A percentile compares a stretch with the other conserved stretches of the same genome.
Evolutionary conservation across 2,113 vertebrate genomes (phyloP).

Genomic region (Misgurnus anguillicaudatus): DNA sequence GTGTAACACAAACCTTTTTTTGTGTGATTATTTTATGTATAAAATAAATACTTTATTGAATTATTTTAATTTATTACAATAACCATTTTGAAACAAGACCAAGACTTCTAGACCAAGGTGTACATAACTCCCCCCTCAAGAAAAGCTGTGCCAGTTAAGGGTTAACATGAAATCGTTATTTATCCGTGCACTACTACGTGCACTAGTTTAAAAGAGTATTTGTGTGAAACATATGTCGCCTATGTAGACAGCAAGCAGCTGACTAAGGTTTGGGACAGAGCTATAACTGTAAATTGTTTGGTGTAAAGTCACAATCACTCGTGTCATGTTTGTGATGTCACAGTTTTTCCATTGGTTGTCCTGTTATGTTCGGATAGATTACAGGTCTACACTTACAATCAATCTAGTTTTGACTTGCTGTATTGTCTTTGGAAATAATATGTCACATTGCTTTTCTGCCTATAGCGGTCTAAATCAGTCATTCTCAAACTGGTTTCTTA

Average conservation of each 20-base stretch:
- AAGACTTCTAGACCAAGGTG: too few species aligned
- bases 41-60: too few species aligned
- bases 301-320: not conserved
- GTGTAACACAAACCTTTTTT: too few species aligned
- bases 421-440: not conserved
- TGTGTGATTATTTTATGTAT: too few species aligned
- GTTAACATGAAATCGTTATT: too few species aligned
- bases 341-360: too few species aligned
- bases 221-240: not conserved
- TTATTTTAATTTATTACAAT: too few species aligned
- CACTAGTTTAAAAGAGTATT: not conserved
- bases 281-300: not conserved
- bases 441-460: not conserved
- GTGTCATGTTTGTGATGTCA: not conserved
- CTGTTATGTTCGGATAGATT: not conserved
- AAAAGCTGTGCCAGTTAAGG: too few species aligned
- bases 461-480: not conserved
- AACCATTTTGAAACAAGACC: too few species aligned
- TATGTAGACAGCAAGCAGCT: not conserved
- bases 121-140: too few species aligned
- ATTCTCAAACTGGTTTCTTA: not conserved
- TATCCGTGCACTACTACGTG: too few species aligned
- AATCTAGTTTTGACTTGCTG: not conserved
- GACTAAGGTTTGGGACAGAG: conserved; percentile 10
- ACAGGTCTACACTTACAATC: not conserved